Evolutionary conservation across 2,888 invertebrate genomes (phyloP), one percentile per base, ranked within the genome.

Genomic region (Lumbricus terrestris): DNA sequence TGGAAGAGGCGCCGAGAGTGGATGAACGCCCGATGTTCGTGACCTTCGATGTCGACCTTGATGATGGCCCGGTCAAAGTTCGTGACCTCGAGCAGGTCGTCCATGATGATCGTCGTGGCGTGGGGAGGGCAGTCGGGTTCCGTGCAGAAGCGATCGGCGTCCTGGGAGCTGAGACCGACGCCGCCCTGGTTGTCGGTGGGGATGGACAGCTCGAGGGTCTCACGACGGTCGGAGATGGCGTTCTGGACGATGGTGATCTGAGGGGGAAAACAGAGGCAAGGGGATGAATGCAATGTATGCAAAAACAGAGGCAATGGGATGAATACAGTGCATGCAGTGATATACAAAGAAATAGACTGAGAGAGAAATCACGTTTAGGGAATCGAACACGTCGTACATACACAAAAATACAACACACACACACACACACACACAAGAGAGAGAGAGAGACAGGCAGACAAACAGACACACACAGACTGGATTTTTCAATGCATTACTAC

Each of bases 41-140:
- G 91, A 15, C 92, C 92, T 88, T 93, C 92, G 20, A 93, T 92
- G 91, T 92, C 93, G 20, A 93, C 91, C 88, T 93, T 92, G 34
- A 92, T 91, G 34, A 92, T 40, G 15, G 92, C 92, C 82, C 89
- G 89, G 23, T 90, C 88, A 90, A 92, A 92, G 34, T 88, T 91
- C n/a, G 91, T 89, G 35, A 92, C 90, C 29, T 92, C 91, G 15
- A 91, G 38, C 5, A 92, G 91, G 89, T 92, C 92, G 89, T 92
- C 91, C 89, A 92, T 89, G 54, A 85, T 3, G n/a, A 92, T 90
- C 20, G 90, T 91, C 35, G 47, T 35, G 23, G 89, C 88, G 83
- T 88, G 88, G 5, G 90, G 90, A 15, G 91, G 90, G 40, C 89
- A 89, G n/a, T 38, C 37, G 23, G 85, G 47, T 33, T 89, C 91